A percentile compares a stretch with the other conserved stretches of the same genome.
These are phyloP conservation scores for Trogon surrucura DNA, from an alignment of 2,113 vertebrate genomes.

Conservation along the genomic window DNA sequence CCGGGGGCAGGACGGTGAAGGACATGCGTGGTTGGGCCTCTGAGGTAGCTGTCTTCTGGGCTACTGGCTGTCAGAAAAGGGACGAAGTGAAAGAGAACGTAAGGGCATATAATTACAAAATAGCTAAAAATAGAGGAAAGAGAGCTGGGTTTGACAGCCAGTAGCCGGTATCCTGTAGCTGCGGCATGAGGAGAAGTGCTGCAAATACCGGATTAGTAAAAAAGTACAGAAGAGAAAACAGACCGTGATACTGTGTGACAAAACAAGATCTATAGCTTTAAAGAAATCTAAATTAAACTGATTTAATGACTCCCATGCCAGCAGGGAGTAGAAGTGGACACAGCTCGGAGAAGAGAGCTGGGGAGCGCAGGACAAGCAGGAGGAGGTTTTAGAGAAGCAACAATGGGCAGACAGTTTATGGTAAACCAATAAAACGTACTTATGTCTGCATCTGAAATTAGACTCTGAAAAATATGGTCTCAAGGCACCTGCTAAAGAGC, in stretches of 20 bases:
- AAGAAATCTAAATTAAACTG: not conserved
- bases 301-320: not conserved
- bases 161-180: not conserved
- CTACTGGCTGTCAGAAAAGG: not conserved
- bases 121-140: not conserved
- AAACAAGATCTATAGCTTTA: not conserved
- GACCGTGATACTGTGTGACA: rapidly evolving
- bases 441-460: conserved; percentile 65
- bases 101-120: not conserved
- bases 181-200: not conserved
- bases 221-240: not conserved
- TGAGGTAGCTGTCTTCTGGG: not conserved
- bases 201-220: not conserved
- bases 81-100: not conserved
- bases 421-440: conserved; percentile 62
- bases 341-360: not conserved
- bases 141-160: not conserved
- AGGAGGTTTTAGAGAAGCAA: not conserved
- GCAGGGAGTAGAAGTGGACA: not conserved
- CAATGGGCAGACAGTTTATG: conserved; percentile 49
- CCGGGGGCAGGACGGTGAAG: not conserved
- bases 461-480: conserved; percentile 60
- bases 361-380: not conserved
- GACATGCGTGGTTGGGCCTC: not conserved
- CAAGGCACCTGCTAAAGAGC: conserved; percentile 70